phyloP scores from a whole-genome alignment of 2,113 vertebrate species.

The Rhineura floridana region DNA sequence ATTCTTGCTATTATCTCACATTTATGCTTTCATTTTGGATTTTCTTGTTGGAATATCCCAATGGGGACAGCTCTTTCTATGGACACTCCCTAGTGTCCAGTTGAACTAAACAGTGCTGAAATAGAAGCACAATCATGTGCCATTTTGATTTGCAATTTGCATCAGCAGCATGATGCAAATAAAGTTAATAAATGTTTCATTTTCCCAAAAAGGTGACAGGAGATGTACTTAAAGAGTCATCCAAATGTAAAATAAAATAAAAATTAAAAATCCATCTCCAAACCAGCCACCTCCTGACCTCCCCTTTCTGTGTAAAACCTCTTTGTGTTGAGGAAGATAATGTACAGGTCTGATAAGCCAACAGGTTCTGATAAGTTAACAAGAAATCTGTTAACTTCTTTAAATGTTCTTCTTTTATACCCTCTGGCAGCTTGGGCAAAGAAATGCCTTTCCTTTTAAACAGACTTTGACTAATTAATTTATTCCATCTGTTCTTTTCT shows the following conservation, averaged over 20 bases:
- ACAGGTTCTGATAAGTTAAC: slow-evolving; percentile 70
- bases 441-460: slow-evolving; percentile 88
- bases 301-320: slow-evolving; percentile 63
- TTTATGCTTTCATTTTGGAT: too few species aligned
- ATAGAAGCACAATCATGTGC: background rate
- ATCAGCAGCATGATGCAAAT: slow-evolving; percentile 17
- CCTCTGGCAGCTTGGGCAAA: slow-evolving; percentile 84
- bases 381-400: slow-evolving; percentile 62
- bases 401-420: slow-evolving; percentile 61
- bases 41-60: too few species aligned
- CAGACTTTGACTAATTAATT: slow-evolving; percentile 87
- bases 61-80: too few species aligned
- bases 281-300: slow-evolving; percentile 54
- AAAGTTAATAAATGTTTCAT: slow-evolving; percentile 38
- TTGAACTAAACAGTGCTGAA: background rate
- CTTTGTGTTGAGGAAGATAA: slow-evolving; percentile 59
- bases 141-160: background rate
- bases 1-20: too few species aligned
- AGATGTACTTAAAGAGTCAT: slow-evolving; percentile 30
- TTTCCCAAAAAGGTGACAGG: slow-evolving; percentile 44
- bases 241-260: background rate
- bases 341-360: slow-evolving; percentile 32
- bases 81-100: too few species aligned
- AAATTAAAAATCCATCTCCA: background rate
- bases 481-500: slow-evolving; percentile 87